A percentile compares a stretch with the other conserved stretches of the same genome.
phyloP scores from a whole-genome alignment of 2,888 invertebrate species.

The Neuroscelio doddi region DNA sequence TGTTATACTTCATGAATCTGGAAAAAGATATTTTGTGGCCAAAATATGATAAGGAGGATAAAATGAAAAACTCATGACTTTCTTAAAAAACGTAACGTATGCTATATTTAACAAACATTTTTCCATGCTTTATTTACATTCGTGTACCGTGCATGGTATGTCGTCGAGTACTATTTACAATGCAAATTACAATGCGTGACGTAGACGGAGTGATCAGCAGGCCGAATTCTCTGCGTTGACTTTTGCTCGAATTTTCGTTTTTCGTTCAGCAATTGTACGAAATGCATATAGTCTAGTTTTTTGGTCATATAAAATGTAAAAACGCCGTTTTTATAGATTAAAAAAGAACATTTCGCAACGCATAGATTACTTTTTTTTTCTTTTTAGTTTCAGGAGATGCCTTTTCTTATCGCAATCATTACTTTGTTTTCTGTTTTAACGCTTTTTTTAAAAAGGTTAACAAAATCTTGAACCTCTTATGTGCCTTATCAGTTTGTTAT shows the following conservation, averaged over 20 bases:
- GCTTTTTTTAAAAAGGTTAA: no score
- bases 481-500: no score
- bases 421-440: no score
- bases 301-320: slow-evolving; percentile 6
- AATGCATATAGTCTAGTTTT: background rate
- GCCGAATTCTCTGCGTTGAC: slow-evolving; percentile 50
- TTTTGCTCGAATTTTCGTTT: slow-evolving; percentile 30
- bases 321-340: slow-evolving; percentile 9
- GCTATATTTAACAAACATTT: slow-evolving; percentile 66
- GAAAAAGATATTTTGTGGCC: no score
- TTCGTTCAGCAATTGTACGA: slow-evolving; percentile 2
- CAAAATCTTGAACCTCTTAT: no score
- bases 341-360: no score
- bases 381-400: no score
- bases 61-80: background rate
- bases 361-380: no score
- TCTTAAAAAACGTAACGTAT: slow-evolving; percentile 65
- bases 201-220: slow-evolving; percentile 59
- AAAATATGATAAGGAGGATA: background rate
- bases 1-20: no score
- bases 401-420: no score
- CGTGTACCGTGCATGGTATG: slow-evolving; percentile 23
- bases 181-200: slow-evolving; percentile 61
- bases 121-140: slow-evolving; percentile 51
- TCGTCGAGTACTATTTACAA: slow-evolving; percentile 60